Conservation (phyloP, 2,113 vertebrate genomes). For the Carollia perspicillata region DNA sequence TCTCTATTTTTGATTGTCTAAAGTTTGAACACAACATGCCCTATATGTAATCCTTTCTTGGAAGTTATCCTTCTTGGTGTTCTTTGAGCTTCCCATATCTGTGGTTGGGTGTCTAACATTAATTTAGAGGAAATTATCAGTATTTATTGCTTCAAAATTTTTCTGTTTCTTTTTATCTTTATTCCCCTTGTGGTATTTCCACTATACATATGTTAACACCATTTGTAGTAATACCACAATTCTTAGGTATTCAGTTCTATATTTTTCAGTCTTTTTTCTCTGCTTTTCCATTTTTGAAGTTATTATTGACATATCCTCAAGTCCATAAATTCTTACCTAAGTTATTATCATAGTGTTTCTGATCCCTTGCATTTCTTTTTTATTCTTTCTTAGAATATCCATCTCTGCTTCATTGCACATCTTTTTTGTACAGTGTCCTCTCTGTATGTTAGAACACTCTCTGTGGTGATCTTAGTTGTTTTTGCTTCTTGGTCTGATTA, state of each 20-base stretch:
- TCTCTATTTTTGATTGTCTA: neutral
- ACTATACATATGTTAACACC: neutral
- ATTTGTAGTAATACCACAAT: neutral
- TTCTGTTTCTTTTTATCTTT: neutral
- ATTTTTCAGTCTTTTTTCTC: neutral
- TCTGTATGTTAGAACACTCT: neutral
- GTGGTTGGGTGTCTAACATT: neutral
- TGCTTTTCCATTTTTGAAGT: neutral
- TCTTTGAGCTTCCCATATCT: neutral
- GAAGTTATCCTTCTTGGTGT: neutral
- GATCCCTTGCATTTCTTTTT: neutral
- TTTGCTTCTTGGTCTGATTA: neutral
- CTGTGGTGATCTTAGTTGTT: neutral
- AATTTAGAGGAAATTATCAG: neutral
- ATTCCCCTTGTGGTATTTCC: neutral
- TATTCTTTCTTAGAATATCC: neutral
- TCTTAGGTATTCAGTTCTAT: neutral
- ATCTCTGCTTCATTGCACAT: neutral
- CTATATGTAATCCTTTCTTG: neutral
- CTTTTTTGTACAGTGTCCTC: neutral
- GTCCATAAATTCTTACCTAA: neutral
- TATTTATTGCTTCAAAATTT: neutral
- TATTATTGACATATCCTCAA: neutral
- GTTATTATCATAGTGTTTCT: neutral
- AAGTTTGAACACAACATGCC: neutral